These are phyloP conservation scores for Ceryle rudis DNA, from an alignment of 2,797 vertebrate genomes.

Conservation along the genomic window DNA sequence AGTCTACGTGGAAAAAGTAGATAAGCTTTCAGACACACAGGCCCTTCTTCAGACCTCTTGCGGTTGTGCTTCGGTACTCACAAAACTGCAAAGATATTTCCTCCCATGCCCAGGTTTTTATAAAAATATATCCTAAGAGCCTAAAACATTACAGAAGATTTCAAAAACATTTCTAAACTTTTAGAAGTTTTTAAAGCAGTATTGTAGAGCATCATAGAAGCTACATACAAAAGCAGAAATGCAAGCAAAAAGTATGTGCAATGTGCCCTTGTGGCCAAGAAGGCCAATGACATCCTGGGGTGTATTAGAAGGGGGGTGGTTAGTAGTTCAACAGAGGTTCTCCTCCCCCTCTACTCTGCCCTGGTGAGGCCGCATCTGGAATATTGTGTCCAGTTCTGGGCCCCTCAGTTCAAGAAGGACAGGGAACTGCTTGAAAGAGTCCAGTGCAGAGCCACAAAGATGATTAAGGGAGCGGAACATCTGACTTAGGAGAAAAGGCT, in stretches of 20 bases:
- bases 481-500: too few species aligned
- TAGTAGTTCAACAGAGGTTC: too few species aligned
- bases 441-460: too few species aligned
- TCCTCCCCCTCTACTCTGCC: too few species aligned
- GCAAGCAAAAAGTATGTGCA: background rate
- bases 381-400: too few species aligned
- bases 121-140: accelerated
- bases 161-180: background rate
- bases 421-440: too few species aligned
- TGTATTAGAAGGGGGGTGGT: too few species aligned
- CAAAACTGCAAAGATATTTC: background rate
- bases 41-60: background rate
- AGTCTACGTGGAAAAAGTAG: background rate
- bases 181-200: background rate
- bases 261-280: too few species aligned
- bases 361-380: too few species aligned
- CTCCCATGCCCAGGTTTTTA: accelerated
- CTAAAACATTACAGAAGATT: background rate
- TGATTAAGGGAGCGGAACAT: too few species aligned
- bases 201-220: background rate
- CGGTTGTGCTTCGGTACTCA: background rate
- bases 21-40: background rate
- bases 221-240: background rate
- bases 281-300: too few species aligned
- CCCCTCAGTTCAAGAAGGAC: too few species aligned